Base-by-base conservation (phyloP, 2,797 vertebrate species). In the Sebastes flavidus region DNA sequence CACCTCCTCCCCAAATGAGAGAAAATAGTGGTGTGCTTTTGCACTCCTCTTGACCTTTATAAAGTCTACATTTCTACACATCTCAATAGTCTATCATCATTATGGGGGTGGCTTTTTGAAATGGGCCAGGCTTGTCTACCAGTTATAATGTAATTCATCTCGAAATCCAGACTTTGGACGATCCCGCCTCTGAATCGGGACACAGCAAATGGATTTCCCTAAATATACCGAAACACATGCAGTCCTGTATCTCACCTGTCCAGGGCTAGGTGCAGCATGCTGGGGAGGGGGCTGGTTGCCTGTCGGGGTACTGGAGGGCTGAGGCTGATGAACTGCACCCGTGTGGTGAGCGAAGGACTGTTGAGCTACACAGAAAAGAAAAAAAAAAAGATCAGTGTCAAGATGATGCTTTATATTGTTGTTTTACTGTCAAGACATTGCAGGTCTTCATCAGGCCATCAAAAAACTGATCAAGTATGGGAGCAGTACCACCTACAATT, bases 291-390 rank as follows among this genome's bases (percentile, higher is more conserved):
- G 97, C 91, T 97, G 97, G 94, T 93, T 98, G 85, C 97, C 97
- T 24, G 97, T 98, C 3, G 97, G 97, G 3, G 97, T 98, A 88
- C 96, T 98, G 80, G 97, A 97, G 38, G 97, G 97, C 90, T 98
- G 97, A 2, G 97, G 97, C 67, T 96, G 97, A 91, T 98, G 97
- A 72, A 98, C 95, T 85, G 96, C 95, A 3, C 96, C 96, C 6
- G 97, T 94, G 88, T 97, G 97, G 90, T 98, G 97, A 54, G 97
- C 92, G 88, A 97, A 98, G 32, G 97, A 96, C 92, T 97, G 97
- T 36, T 96, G 96, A 79, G 97, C 97, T 93, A 16, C 34, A 81
- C 9, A 34, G 12, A 16, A 81, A 87, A 88, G 82, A 88, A 87
- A 46, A 46, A 3, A 49, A 49, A 49, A 88, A 30, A 71, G 4